Base-by-base conservation (phyloP, 2,797 vertebrate genomes). In the Lacerta bilineata region DNA sequence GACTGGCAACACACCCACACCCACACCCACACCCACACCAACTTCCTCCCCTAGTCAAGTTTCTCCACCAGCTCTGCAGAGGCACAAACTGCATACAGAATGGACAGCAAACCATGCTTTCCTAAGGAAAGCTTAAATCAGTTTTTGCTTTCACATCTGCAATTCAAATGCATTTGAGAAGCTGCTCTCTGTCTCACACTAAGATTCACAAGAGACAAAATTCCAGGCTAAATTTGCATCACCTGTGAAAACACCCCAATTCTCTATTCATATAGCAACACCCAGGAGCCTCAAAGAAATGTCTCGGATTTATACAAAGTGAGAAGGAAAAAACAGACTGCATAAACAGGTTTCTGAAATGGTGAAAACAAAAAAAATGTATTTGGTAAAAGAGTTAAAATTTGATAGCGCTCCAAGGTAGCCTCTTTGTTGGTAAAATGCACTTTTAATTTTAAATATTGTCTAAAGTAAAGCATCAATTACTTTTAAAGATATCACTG, bases 251-350 rank as follows among this genome's bases (percentile, higher is more conserved):
- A 80, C 36, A 90, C 89, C 84, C 91, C 90, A 91, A 93, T 93
- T 93, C 93, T 93, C 88, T 92, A 94, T 93, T 94, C 92, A 93
- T 4, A 33, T 91, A 91, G 94, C 93, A 91, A 91, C 88, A 90
- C 89, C 80, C 80, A 78, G 80, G n/a, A 77, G 39, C 72, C 93
- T 90, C 66, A 0, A 89, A 92, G 93, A 64, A 95, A 84, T 0
- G 84, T 81, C 92, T 89, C 88, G 0, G 0, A 93, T 95, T 95
- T 94, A 87, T 88, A 92, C 83, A 72, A 76, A 93, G 84, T 27
- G 36, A 93, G 75, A 84, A 88, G 72, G 90, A 85, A 59, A 84
- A 71, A 43, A 43, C 33, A 29, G 33, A 84, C 61, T 64, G 20
- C 20, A 23, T 64, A 50, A 39, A 83, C 39, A 46, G 29, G 68